These are phyloP conservation scores for Procambarus virginalis DNA, from an alignment of 1,140 invertebrate genomes.

Conservation along the genomic window DNA sequence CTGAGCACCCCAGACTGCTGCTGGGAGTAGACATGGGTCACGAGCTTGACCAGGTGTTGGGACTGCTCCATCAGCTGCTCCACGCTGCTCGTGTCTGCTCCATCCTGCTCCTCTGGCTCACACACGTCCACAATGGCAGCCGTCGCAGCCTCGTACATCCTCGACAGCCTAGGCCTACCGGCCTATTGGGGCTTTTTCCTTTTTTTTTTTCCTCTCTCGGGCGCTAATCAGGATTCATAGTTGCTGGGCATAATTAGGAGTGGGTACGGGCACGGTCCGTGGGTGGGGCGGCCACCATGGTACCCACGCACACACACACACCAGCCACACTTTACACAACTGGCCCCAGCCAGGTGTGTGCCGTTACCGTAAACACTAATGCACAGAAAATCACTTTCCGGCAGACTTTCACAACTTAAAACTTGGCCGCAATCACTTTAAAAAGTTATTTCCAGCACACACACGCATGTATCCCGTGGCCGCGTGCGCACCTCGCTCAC, in stretches of 20 bases:
- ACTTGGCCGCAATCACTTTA: constrained; percentile 27
- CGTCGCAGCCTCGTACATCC: constrained; percentile 24
- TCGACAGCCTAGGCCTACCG: not conserved
- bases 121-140: constrained; percentile 20
- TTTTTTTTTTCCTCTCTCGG: too few relatives aligned
- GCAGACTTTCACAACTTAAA: constrained; percentile 55
- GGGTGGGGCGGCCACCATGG: not conserved
- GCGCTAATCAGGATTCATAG: constrained; percentile 55
- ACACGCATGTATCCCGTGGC: not conserved
- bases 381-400: constrained; percentile 54
- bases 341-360: not conserved
- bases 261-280: constrained; percentile 7
- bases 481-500: not conserved
- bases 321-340: not conserved
- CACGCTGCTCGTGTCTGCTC: constrained; percentile 6
- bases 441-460: constrained; percentile 34
- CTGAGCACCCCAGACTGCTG: constrained; percentile 26
- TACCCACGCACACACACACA: not conserved
- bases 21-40: constrained; percentile 48
- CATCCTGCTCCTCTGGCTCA: not conserved
- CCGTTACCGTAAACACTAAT: constrained; percentile 11
- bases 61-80: constrained; percentile 51
- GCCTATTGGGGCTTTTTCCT: too few relatives aligned
- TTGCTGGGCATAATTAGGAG: constrained; percentile 11
- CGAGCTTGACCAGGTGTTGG: constrained; percentile 33